Evolutionary conservation across 2,888 invertebrate species (phyloP).

Genomic region (Pardosa pseudoannulata): DNA sequence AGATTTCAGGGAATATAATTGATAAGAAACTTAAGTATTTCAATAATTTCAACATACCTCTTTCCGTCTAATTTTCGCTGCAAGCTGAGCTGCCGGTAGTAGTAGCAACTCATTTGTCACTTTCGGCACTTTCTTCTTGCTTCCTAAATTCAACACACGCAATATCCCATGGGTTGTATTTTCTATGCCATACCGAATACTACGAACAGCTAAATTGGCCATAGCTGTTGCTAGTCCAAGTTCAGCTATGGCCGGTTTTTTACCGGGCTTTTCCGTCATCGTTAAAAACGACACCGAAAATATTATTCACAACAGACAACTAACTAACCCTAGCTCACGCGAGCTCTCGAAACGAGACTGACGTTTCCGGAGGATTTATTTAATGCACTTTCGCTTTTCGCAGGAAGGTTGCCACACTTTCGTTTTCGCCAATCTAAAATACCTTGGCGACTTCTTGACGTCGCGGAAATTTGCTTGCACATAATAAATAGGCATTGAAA

Average conservation of each 20-base stretch:
- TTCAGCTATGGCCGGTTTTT: not conserved
- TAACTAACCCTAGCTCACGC: not conserved
- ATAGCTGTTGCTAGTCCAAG: not conserved
- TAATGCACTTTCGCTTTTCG: conserved; percentile 38
- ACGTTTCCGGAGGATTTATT: conserved; percentile 13
- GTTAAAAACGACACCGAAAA: too few species aligned
- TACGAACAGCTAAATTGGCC: conserved; percentile 14
- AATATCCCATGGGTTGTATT: conserved; percentile 53
- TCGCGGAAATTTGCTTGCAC: too few species aligned
- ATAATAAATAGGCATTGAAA: too few species aligned
- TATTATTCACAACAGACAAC: not conserved
- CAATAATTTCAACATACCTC: conserved; percentile 75
- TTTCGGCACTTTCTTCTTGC: conserved; percentile 75
- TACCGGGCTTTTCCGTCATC: not conserved
- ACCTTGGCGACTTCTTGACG: not conserved
- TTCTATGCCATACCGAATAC: conserved; percentile 36
- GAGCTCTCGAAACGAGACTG: not conserved
- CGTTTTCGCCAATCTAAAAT: not conserved
- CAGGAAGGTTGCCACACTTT: conserved; percentile 15
- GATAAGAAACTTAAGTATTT: not conserved
- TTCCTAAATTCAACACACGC: conserved; percentile 44
- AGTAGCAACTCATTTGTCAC: conserved; percentile 76
- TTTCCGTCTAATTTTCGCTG: conserved; percentile 76
- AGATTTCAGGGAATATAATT: too few species aligned
- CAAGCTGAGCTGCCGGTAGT: conserved; percentile 76